Evolutionary conservation across 1,140 invertebrate species (phyloP).

Genomic region (Cecropterus lyciades): DNA sequence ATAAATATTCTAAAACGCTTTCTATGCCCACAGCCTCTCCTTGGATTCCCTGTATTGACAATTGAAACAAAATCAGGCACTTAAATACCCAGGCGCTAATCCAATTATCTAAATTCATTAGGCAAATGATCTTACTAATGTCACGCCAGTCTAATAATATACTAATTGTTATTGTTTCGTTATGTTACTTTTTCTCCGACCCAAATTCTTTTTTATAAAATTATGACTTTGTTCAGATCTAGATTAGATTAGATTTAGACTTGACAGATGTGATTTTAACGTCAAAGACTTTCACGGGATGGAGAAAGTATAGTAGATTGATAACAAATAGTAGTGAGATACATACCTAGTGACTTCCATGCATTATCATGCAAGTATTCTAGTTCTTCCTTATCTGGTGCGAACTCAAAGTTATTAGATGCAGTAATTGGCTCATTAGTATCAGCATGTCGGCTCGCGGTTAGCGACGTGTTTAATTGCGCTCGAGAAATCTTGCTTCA

Average conservation of each 20-base stretch:
- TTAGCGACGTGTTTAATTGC: slow-evolving; percentile 43
- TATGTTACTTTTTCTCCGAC: too few relatives aligned
- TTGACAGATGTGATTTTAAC: not conserved
- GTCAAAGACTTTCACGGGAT: not conserved
- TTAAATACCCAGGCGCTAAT: too few relatives aligned
- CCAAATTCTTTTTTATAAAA: too few relatives aligned
- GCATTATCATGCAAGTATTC: slow-evolving; percentile 19
- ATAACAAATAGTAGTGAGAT: not conserved
- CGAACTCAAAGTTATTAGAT: slow-evolving; percentile 46
- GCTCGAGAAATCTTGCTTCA: slow-evolving; percentile 39
- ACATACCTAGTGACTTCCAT: slow-evolving; percentile 4
- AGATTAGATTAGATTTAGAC: not conserved
- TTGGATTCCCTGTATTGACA: too few relatives aligned
- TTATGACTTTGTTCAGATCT: not conserved
- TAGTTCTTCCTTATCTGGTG: slow-evolving; percentile 29
- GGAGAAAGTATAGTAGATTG: not conserved
- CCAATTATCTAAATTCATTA: too few relatives aligned
- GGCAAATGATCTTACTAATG: too few relatives aligned
- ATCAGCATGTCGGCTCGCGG: slow-evolving; percentile 36
- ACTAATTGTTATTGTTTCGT: too few relatives aligned
- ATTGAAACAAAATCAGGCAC: too few relatives aligned
- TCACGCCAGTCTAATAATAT: too few relatives aligned
- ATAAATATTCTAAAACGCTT: too few relatives aligned
- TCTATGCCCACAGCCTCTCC: too few relatives aligned
- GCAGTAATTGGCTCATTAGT: slow-evolving; percentile 51